These are phyloP conservation scores for Drosophila serrata DNA, from an alignment of 1,140 invertebrate species.

Conservation along the genomic window DNA sequence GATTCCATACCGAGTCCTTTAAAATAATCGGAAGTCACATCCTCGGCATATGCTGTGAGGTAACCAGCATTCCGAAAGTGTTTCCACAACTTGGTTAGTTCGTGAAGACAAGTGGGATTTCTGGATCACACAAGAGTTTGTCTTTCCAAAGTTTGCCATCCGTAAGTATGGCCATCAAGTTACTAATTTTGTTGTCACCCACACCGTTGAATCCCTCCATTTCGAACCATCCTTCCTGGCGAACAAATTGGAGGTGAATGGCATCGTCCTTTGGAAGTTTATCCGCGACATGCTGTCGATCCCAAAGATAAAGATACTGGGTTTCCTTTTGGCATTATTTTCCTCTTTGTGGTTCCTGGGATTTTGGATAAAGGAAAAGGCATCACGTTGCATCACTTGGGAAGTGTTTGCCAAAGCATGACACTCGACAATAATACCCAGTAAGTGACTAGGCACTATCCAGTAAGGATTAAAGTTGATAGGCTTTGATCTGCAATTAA, in stretches of 20 bases:
- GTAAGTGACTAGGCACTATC: conserved; percentile 26
- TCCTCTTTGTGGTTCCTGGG: conserved; percentile 21
- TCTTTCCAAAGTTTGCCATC: conserved; percentile 87
- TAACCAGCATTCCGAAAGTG: conserved; percentile 90
- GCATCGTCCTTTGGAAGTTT: conserved; percentile 55
- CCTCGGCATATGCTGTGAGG: conserved; percentile 92
- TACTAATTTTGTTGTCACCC: conserved; percentile 92
- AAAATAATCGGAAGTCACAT: conserved; percentile 88
- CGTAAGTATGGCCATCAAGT: conserved; percentile 91
- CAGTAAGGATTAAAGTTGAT: conserved; percentile 6
- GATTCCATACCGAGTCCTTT: conserved; percentile 93
- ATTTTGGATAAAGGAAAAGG: conserved; percentile 48
- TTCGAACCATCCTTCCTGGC: conserved; percentile 39
- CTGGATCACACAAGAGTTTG: conserved; percentile 85
- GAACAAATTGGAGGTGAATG: conserved; percentile 45
- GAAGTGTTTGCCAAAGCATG: not conserved
- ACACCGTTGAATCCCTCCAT: conserved; percentile 78
- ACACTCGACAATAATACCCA: conserved; percentile 35
- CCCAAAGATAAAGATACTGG: conserved; percentile 42
- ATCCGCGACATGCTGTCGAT: conserved; percentile 42
- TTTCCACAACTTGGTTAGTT: conserved; percentile 93
- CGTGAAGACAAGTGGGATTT: conserved; percentile 85
- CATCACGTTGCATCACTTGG: conserved; percentile 41
- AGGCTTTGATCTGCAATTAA: conserved; percentile 1
- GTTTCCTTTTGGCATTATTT: conserved; percentile 54